Percentiles rank a stretch among this genome's conserved stretches.
Evolutionary conservation across 2,113 vertebrate genomes (phyloP).

Genomic region (Ariopsis seemanni): DNA sequence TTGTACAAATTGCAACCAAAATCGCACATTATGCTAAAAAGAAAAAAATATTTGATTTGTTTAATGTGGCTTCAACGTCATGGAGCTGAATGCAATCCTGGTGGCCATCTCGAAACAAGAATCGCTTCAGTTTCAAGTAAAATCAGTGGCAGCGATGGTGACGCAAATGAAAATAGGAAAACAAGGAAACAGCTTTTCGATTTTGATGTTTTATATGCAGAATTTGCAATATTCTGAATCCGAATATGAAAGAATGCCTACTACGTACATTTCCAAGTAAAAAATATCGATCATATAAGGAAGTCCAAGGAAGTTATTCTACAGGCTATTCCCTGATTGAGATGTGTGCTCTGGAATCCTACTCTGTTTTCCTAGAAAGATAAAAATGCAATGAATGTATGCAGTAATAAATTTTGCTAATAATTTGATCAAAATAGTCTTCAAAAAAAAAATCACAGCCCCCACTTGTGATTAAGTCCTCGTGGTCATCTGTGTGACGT

Average conservation of each 20-base stretch:
- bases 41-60: neutral
- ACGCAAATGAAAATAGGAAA: neutral
- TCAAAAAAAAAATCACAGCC: neutral
- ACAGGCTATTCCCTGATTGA: neutral
- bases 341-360: neutral
- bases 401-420: neutral
- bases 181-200: neutral
- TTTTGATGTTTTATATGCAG: neutral
- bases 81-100: neutral
- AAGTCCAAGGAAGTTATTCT: neutral
- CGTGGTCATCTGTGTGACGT: neutral
- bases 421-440: neutral
- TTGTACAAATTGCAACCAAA: neutral
- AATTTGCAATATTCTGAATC: too few species aligned
- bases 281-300: neutral
- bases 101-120: neutral
- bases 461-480: constrained; percentile 1
- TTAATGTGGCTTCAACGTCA: neutral
- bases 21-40: neutral
- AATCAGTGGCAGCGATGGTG: neutral
- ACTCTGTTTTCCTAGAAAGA: neutral
- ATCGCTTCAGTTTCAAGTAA: neutral
- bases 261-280: neutral
- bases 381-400: neutral
- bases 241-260: neutral